Evolutionary conservation across 2,113 vertebrate species (phyloP).

Genomic region (Cacatua alba): DNA sequence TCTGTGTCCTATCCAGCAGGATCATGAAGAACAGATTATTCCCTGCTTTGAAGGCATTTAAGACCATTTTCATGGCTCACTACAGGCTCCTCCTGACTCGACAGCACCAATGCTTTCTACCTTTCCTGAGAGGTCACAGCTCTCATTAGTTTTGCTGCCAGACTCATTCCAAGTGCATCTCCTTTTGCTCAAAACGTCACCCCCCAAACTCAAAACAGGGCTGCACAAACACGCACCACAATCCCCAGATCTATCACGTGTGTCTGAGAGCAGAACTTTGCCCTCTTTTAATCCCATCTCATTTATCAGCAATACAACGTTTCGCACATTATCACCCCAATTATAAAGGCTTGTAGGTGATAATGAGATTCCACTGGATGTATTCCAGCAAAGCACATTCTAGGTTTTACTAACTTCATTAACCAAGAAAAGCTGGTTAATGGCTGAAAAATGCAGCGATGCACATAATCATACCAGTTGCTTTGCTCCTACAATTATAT

Average conservation of each 20-base stretch:
- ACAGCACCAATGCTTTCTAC: not conserved
- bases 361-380: slow-evolving; percentile 66
- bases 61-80: slow-evolving; percentile 26
- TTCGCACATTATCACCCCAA: slow-evolving; percentile 56
- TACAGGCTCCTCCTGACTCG: not conserved
- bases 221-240: not conserved
- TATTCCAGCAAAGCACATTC: slow-evolving; percentile 55
- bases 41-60: not conserved
- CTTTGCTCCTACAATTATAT: slow-evolving; percentile 52
- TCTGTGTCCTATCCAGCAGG: not conserved
- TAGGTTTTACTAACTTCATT: slow-evolving; percentile 66
- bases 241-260: not conserved
- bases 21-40: slow-evolving; percentile 10
- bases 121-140: not conserved
- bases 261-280: not conserved
- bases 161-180: not conserved
- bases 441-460: slow-evolving; percentile 58
- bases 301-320: not conserved
- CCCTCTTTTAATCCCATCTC: slow-evolving; percentile 1
- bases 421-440: slow-evolving; percentile 67
- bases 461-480: slow-evolving; percentile 67
- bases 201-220: not conserved
- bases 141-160: not conserved
- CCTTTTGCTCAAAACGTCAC: not conserved
- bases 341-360: slow-evolving; percentile 55